Base-by-base conservation (phyloP, 1,140 invertebrate species). In the Bathynomus jamesi region DNA sequence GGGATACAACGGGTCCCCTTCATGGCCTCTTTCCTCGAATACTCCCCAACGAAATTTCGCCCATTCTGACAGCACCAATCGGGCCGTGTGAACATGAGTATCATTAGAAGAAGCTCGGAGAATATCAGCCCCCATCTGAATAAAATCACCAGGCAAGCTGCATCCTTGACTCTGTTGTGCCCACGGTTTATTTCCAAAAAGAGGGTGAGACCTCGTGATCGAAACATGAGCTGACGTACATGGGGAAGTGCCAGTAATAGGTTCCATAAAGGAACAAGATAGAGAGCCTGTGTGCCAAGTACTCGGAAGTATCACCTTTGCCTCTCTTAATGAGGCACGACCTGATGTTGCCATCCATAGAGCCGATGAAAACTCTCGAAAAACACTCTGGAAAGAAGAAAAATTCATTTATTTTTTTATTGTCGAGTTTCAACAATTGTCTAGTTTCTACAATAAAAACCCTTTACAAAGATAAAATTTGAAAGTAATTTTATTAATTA, bases 221-320 rank as follows among this genome's bases (percentile, higher is more conserved):
- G 61, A 31, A n/a, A 72, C 68, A 29, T 72, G 71, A 13, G 65
- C 65, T 28, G 65, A 30, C 3, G 67, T 62, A 24, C 53, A 28
- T 17, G 71, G 60, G 25, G 71, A 32, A 11, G 71, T 32, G 4
- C 24, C 67, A 13, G 30, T 60, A 21, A 72, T 21, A 5, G 71
- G 71, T 61, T 60, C 61, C 1, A 67, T 28, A 7, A 72, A 46
- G 24, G 71, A 72, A 60, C 71, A 72, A 7, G 71, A 65, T 40
- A 68, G 28, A n/a, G 71, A 62, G 65, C 65, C 65, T 21, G 65
- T 67, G 29, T 83, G 81, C 86, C 86, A 87, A 30, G 80, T 81
- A 28, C 79, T 74, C 4, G 86, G 86, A 67, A 87, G 81, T 65
- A 86, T 78, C 68, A 87, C 82, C 65, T 82, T 84, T 68, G 85